A percentile compares a stretch with the other conserved stretches of the same genome.
Conservation (phyloP, 2,113 vertebrate species). For the Stegostoma tigrinum region DNA sequence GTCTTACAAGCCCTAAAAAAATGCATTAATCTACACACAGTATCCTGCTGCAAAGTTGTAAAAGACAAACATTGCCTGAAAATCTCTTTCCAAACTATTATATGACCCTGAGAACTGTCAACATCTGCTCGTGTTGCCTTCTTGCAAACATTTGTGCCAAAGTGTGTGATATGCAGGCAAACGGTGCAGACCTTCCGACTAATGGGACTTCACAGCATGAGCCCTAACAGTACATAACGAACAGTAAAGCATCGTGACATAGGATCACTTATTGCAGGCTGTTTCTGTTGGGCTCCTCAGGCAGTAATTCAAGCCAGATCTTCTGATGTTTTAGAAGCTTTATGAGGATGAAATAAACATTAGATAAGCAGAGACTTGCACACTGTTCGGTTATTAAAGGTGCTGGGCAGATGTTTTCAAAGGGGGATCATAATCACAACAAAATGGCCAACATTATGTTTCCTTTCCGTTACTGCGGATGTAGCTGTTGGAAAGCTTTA, state of each 20-base stretch:
- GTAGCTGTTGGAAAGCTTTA: not conserved
- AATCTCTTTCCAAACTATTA: not conserved
- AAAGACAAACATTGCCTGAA: slow-evolving; percentile 7
- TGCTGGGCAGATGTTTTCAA: not conserved
- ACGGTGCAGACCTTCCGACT: slow-evolving; percentile 2
- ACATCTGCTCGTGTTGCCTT: slow-evolving; percentile 17
- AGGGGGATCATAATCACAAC: not conserved
- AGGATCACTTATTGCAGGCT: not conserved
- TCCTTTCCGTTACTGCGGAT: not conserved
- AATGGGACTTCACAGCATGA: slow-evolving; percentile 1
- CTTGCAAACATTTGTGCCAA: slow-evolving; percentile 32
- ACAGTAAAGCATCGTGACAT: slow-evolving; percentile 11
- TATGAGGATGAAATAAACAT: slow-evolving; percentile 17
- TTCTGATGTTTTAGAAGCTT: not conserved
- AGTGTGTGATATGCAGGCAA: slow-evolving; percentile 18
- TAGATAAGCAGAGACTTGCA: not conserved
- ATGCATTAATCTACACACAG: not conserved
- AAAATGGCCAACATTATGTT: not conserved
- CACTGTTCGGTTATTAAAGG: not conserved
- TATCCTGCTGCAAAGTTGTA: not conserved
- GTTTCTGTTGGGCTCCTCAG: not conserved
- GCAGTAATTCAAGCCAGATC: slow-evolving; percentile 33
- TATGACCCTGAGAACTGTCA: slow-evolving; percentile 15
- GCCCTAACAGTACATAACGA: not conserved
- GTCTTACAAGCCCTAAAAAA: not conserved